These are phyloP conservation scores for Melipona beecheii DNA, from an alignment of 2,888 invertebrate genomes.

Conservation along the genomic window DNA sequence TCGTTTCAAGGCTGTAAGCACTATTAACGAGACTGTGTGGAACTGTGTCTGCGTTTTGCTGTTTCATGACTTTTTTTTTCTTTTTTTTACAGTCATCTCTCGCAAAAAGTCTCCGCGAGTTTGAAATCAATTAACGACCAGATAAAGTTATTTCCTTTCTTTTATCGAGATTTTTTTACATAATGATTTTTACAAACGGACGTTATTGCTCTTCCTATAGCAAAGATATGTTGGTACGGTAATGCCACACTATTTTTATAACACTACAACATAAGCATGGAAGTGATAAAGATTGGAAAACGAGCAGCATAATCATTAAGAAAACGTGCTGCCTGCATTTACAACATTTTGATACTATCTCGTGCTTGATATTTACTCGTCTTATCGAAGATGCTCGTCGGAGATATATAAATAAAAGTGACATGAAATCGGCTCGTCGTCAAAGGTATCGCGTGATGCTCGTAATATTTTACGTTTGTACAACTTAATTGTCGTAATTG, in stretches of 20 bases:
- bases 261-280: no score
- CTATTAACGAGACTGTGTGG: constrained; percentile 46
- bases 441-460: no score
- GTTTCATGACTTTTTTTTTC: not conserved
- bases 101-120: not conserved
- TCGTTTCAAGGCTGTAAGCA: constrained; percentile 38
- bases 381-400: not conserved
- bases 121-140: not conserved
- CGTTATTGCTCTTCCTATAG: no score
- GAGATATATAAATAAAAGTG: not conserved
- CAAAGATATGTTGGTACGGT: no score
- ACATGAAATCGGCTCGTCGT: not conserved
- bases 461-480: not conserved
- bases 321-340: not conserved
- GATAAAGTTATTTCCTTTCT: no score
- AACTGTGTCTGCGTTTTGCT: not conserved
- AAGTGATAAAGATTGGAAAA: no score
- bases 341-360: not conserved
- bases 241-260: no score
- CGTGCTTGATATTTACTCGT: not conserved
- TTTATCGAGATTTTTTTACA: not conserved
- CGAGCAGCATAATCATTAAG: no score
- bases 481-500: not conserved
- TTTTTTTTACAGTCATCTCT: not conserved
- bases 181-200: no score